Conservation (phyloP, 2,113 vertebrate species). For the Otolemur garnettii region DNA sequence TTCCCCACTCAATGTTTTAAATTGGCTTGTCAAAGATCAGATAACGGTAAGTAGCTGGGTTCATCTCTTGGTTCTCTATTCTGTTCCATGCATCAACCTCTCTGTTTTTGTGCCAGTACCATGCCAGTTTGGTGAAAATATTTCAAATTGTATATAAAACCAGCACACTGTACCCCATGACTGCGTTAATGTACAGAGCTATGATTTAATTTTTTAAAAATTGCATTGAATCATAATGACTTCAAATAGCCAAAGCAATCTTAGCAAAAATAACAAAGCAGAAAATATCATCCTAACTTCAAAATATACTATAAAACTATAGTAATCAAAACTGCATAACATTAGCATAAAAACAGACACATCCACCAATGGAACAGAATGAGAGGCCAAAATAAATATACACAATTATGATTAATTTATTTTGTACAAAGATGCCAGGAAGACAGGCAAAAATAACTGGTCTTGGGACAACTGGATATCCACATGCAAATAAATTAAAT, state of each 20-base stretch:
- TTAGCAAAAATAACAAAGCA: background rate
- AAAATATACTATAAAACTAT: background rate
- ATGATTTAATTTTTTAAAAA: too few relatives aligned
- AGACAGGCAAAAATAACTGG: background rate
- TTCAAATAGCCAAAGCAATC: background rate
- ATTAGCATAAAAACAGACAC: background rate
- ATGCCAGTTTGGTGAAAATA: too few relatives aligned
- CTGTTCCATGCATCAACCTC: too few relatives aligned
- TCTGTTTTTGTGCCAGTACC: too few relatives aligned
- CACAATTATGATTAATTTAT: background rate
- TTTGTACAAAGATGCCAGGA: background rate
- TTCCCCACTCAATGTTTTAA: too few relatives aligned
- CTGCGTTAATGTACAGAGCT: too few relatives aligned
- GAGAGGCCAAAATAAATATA: background rate
- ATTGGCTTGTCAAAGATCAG: too few relatives aligned
- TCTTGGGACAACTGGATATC: background rate
- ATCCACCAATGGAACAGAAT: background rate
- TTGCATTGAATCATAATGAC: background rate
- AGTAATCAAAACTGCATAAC: background rate
- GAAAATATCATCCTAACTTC: background rate
- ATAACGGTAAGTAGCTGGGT: too few relatives aligned
- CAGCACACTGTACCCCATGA: too few relatives aligned
- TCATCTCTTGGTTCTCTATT: too few relatives aligned
- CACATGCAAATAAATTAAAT: background rate
- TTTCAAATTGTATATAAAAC: too few relatives aligned